A percentile compares a stretch with the other conserved stretches of the same genome.
These are phyloP conservation scores for Samia ricini DNA, from an alignment of 1,140 invertebrate species.

Conservation along the genomic window DNA sequence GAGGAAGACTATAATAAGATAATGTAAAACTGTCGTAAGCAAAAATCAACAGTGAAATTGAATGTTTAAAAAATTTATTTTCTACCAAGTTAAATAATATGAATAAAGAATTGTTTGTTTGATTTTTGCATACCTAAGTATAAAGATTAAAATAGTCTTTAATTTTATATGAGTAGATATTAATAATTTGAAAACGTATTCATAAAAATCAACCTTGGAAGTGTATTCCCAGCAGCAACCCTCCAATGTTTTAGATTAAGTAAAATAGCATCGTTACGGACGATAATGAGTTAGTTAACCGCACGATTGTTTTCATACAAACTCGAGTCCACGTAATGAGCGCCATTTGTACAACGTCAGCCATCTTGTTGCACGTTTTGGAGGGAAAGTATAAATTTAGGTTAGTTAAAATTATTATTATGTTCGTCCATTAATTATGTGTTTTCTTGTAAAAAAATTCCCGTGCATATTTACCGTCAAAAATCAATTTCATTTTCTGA, in stretches of 20 bases:
- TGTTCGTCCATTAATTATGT: background rate
- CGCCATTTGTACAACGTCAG: slow-evolving; percentile 20
- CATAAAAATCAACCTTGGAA: background rate
- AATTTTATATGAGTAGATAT: background rate
- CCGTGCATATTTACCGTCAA: no score
- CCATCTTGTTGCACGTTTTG: slow-evolving; percentile 10
- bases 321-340: slow-evolving; percentile 17
- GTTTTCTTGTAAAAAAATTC: no score
- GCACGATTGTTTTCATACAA: slow-evolving; percentile 31
- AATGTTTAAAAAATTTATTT: no score
- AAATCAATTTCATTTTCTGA: no score
- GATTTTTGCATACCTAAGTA: no score
- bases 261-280: slow-evolving; percentile 30
- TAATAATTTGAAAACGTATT: background rate
- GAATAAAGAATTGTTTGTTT: no score
- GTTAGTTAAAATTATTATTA: background rate
- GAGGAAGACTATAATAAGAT: no score
- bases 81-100: no score
- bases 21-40: no score
- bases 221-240: background rate
- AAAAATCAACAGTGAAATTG: no score
- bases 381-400: slow-evolving; percentile 2
- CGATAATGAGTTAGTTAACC: slow-evolving; percentile 36
- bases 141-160: no score
- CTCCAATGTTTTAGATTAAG: slow-evolving; percentile 20